Evolutionary conservation across 2,113 vertebrate genomes (phyloP).

Genomic region (Hassar affinis): DNA sequence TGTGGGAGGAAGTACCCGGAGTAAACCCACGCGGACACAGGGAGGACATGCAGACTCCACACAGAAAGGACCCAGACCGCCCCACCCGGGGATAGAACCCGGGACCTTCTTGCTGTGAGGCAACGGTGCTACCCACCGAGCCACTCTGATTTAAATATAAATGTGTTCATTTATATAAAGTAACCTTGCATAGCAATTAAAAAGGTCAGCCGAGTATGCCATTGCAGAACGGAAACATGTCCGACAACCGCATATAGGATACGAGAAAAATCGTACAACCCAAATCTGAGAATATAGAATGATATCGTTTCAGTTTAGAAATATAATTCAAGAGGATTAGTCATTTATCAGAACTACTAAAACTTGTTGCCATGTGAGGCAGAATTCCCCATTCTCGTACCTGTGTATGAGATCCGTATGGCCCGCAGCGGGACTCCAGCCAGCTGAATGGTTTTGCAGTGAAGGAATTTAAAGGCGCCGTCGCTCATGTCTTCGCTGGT

Average conservation of each 20-base stretch:
- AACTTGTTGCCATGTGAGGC: not conserved
- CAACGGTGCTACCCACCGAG: no score
- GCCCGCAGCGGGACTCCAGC: slow-evolving; percentile 78
- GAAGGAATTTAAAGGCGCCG: slow-evolving; percentile 85
- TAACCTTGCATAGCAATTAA: no score
- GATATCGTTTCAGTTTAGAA: not conserved
- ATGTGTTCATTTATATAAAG: no score
- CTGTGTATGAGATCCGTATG: slow-evolving; percentile 94
- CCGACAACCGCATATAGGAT: not conserved
- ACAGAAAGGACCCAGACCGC: no score
- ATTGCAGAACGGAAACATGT: no score
- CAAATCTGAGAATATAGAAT: not conserved
- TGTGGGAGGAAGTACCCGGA: no score
- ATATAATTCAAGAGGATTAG: not conserved
- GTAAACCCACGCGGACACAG: no score
- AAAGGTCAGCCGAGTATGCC: no score
- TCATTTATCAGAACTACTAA: not conserved
- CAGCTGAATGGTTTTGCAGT: slow-evolving; percentile 79
- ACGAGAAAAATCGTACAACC: not conserved
- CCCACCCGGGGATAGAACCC: no score
- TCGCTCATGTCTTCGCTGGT: slow-evolving; percentile 86
- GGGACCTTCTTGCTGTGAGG: no score
- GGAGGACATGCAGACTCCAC: no score
- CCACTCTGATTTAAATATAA: no score
- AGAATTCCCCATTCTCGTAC: slow-evolving; percentile 62